These are phyloP conservation scores for Megaustenia siamemsis DNA, from an alignment of 2,888 invertebrate species.

Conservation along the genomic window DNA sequence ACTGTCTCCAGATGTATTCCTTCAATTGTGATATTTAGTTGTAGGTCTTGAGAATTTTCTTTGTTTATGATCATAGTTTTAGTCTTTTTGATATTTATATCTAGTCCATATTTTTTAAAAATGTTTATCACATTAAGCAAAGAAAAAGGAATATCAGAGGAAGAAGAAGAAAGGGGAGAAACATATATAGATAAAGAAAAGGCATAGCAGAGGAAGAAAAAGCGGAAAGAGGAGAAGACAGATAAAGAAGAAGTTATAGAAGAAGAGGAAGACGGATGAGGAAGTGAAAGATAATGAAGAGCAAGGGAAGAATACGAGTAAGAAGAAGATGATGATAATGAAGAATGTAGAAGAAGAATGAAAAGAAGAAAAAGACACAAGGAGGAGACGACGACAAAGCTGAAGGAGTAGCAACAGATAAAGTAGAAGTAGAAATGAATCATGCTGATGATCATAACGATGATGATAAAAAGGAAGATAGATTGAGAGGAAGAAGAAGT, in stretches of 20 bases:
- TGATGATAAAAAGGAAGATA: neutral
- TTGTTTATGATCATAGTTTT: too few species aligned
- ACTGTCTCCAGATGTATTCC: too few species aligned
- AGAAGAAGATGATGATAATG: neutral
- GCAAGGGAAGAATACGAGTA: too few species aligned
- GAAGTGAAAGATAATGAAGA: neutral
- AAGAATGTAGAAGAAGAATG: neutral
- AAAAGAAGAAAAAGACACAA: neutral
- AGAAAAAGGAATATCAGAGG: neutral
- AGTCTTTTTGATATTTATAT: too few species aligned
- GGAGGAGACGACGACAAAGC: too few species aligned
- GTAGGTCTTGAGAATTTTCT: too few species aligned
- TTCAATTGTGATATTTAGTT: too few species aligned
- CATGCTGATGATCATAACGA: neutral
- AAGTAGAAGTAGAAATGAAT: neutral
- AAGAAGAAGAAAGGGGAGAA: neutral
- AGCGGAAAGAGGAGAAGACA: neutral
- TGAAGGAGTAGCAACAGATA: neutral
- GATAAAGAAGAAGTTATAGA: neutral
- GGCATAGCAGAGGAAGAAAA: neutral
- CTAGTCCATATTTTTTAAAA: too few species aligned
- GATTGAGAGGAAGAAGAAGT: too few species aligned
- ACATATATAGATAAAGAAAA: conserved; percentile 2
- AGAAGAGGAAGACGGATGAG: conserved; percentile 8
- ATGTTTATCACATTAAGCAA: too few species aligned